A percentile compares a stretch with the other conserved stretches of the same genome.
phyloP scores from a whole-genome alignment of 2,113 vertebrate genomes.

The Peromyscus maniculatus region DNA sequence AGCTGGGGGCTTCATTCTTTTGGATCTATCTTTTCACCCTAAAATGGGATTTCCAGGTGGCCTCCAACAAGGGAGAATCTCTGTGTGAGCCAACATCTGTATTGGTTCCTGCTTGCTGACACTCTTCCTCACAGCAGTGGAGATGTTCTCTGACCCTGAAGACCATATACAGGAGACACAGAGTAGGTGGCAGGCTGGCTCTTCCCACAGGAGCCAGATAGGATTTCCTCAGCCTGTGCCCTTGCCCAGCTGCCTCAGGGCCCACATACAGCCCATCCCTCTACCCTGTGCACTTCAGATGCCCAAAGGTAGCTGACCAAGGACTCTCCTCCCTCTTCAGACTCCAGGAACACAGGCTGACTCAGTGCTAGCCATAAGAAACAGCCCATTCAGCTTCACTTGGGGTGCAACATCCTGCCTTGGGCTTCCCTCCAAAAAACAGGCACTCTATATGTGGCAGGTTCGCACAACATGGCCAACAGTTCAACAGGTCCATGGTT shows the following conservation, averaged over 20 bases:
- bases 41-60: not conserved
- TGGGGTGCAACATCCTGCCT: slow-evolving; percentile 81
- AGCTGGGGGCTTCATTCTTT: not conserved
- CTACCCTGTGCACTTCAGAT: not conserved
- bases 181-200: too few relatives aligned
- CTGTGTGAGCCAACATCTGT: not conserved
- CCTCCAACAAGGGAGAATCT: not conserved
- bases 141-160: too few relatives aligned
- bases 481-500: slow-evolving; percentile 90
- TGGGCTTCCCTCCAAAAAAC: slow-evolving; percentile 87
- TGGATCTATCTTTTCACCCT: not conserved
- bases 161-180: not conserved
- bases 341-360: not conserved
- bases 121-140: too few relatives aligned
- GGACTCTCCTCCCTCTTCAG: too few relatives aligned
- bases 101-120: not conserved
- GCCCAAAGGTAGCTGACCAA: not conserved
- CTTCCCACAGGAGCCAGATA: not conserved
- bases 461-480: slow-evolving; percentile 86
- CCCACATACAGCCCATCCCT: not conserved
- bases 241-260: not conserved
- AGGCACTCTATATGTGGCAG: slow-evolving; percentile 83
- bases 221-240: not conserved
- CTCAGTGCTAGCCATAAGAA: slow-evolving; percentile 77
- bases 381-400: slow-evolving; percentile 86